These are phyloP conservation scores for Riparia riparia DNA, from an alignment of 2,113 vertebrate species.

Conservation along the genomic window DNA sequence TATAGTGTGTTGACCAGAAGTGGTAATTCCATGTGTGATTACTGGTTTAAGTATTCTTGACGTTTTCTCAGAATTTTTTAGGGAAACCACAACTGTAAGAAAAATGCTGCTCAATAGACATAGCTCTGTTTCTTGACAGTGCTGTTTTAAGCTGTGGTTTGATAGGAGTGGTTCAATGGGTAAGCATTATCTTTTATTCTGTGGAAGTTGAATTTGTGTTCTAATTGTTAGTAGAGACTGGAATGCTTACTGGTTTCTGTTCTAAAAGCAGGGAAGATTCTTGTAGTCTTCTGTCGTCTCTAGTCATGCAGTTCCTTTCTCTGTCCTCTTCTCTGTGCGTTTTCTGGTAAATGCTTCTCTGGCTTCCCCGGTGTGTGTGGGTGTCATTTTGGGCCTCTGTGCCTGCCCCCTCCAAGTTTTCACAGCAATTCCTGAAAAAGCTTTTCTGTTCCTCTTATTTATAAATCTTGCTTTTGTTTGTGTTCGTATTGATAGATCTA, in stretches of 20 bases:
- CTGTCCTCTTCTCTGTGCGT: rapidly evolving
- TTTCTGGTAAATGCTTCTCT: neutral
- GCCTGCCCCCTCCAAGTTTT: neutral
- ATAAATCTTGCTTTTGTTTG: neutral
- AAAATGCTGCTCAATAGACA: neutral
- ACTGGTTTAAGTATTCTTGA: neutral
- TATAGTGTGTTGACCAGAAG: neutral
- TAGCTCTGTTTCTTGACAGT: neutral
- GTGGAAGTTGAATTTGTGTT: neutral
- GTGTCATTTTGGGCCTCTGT: neutral
- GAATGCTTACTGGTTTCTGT: neutral
- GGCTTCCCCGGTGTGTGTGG: neutral
- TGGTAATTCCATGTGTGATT: rapidly evolving
- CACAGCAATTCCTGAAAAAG: neutral
- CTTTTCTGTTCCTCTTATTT: neutral
- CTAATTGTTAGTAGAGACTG: neutral
- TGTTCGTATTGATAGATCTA: neutral
- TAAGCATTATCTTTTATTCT: neutral
- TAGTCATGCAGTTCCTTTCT: neutral
- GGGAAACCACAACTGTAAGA: neutral
- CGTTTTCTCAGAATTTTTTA: neutral
- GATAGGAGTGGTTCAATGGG: neutral
- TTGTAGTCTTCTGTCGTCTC: neutral
- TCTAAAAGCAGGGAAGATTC: neutral
- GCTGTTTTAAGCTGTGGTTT: neutral